Evolutionary conservation across 2,797 vertebrate species (phyloP), one percentile per base, ranked within the genome.

Genomic region (Coilia nasus): DNA sequence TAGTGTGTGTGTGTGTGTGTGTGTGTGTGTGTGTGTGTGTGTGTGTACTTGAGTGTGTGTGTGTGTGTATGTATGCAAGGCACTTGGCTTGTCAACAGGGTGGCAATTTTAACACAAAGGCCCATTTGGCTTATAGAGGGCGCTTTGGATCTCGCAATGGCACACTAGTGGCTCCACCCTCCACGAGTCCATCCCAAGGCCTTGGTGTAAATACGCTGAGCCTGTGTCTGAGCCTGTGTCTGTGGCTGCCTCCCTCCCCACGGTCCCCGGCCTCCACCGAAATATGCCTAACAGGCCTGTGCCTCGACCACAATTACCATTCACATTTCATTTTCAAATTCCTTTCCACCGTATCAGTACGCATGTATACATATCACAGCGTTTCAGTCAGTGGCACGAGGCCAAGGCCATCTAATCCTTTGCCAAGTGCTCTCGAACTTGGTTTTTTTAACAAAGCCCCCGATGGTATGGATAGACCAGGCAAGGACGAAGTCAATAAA

Each of bases 71-170:
- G 35, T 78, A 19, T 78, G 31, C 89, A 89, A 91, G 92, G 92
- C 93, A 92, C 93, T 95, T 94, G 94, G 92, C 90, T 90, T 92
- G 93, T 94, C 94, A 93, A 87, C 84, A 86, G 88, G 92, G 91
- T 92, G 94, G 90, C 88, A 93, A 89, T 88, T 92, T 91, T 90
- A 91, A 85, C 91, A 94, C 91, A 91, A 92, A 88, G 91, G 90
- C 89, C 84, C 80, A 82, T 93, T 87, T 92, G 91, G 90, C 89
- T 88, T 82, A 50, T 83, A 88, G 90, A 86, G 83, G 88, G 89
- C 90, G 88, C 89, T 89, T 81, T 88, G 85, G 87, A 78, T 6
- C 71, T 78, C 71, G 19, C 71, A 78, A 15, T 6, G 71, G 10
- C 31, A 41, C 17, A 6, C 71, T 78, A 41, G 31, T 31, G 0